A percentile compares a stretch with the other conserved stretches of the same genome.
phyloP scores from a whole-genome alignment of 2,888 invertebrate genomes.

The Machimus atricapillus region DNA sequence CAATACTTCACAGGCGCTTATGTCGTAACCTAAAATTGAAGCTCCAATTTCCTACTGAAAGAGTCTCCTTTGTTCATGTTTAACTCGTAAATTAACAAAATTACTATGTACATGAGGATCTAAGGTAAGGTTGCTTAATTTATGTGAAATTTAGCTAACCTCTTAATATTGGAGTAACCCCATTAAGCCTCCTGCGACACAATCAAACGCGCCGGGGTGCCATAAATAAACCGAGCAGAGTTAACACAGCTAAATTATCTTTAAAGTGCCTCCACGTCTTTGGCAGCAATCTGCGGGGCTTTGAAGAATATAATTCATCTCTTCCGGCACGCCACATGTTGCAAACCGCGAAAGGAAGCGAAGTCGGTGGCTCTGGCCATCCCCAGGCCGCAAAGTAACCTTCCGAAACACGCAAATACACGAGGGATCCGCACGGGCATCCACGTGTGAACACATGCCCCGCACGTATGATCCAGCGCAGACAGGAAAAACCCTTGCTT shows the following conservation, averaged over 20 bases:
- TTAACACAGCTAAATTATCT: constrained; percentile 22
- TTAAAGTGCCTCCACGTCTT: constrained; percentile 28
- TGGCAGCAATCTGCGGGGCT: constrained; percentile 24
- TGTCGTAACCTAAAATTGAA: too few species aligned
- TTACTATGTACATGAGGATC: not conserved
- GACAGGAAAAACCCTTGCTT: constrained; percentile 39
- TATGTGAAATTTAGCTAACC: not conserved
- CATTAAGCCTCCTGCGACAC: not conserved
- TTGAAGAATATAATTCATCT: constrained; percentile 47
- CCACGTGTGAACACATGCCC: constrained; percentile 50
- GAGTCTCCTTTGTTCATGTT: not conserved
- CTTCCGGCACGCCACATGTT: constrained; percentile 50
- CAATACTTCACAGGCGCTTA: too few species aligned
- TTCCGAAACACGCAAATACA: constrained; percentile 49
- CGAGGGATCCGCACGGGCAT: constrained; percentile 48
- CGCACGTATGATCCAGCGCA: constrained; percentile 46
- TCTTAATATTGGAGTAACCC: not conserved
- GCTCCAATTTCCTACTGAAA: too few species aligned
- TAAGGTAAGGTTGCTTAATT: not conserved
- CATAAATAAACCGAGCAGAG: not conserved
- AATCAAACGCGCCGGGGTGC: not conserved
- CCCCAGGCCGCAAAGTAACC: constrained; percentile 49
- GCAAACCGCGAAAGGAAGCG: constrained; percentile 51
- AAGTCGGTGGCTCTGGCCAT: constrained; percentile 46
- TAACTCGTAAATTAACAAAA: not conserved